Evolutionary conservation across 2,113 vertebrate genomes (phyloP).

Genomic region (Capreolus pygargus): DNA sequence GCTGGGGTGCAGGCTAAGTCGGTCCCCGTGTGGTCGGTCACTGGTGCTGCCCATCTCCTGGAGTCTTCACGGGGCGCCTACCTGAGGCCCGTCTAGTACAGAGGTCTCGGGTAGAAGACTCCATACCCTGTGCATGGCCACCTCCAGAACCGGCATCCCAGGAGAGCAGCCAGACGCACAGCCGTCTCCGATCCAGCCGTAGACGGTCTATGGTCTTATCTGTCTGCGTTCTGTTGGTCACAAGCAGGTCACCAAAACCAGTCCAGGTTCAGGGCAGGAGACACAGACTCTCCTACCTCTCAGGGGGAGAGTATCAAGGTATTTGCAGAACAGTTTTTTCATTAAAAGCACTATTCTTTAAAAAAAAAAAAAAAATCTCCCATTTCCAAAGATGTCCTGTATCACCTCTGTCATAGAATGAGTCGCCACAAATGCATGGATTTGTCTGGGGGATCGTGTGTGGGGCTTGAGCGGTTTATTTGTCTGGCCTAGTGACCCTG

Average conservation of each 20-base stretch:
- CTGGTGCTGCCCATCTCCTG: rapidly evolving
- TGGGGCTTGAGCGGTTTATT: background rate
- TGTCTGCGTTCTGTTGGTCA: background rate
- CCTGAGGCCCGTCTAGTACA: background rate
- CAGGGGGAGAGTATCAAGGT: background rate
- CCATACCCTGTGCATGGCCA: background rate
- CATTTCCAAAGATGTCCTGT: background rate
- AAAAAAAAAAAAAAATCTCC: background rate
- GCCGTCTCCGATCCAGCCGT: too few species aligned
- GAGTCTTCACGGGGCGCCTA: background rate
- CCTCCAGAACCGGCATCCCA: background rate
- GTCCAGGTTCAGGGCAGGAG: background rate
- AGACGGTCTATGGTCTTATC: rapidly evolving
- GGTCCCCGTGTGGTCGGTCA: rapidly evolving
- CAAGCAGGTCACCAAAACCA: background rate
- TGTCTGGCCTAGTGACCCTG: background rate
- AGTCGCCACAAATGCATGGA: background rate
- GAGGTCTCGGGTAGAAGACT: background rate
- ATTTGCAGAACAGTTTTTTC: background rate
- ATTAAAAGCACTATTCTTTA: background rate
- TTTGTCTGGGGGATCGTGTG: too few species aligned
- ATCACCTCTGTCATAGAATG: background rate
- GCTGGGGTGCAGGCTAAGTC: background rate
- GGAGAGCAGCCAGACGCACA: background rate
- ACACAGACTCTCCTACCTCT: background rate